A percentile compares a stretch with the other conserved stretches of the same genome.
phyloP scores from a whole-genome alignment of 2,888 invertebrate genomes.

The Petrolisthes manimaculis region DNA sequence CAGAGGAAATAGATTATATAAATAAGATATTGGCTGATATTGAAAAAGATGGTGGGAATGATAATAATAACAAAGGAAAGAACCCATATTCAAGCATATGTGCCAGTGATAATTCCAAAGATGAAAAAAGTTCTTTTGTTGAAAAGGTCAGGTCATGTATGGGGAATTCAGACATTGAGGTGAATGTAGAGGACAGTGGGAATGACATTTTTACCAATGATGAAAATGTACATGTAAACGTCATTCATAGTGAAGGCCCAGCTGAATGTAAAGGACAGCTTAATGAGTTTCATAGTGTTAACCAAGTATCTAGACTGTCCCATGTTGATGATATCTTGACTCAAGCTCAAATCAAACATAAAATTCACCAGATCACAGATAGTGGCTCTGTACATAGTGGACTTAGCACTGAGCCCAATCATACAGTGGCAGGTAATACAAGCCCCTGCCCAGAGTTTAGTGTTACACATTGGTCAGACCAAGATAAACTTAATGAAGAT shows the following conservation, averaged over 20 bases:
- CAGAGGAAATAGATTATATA: constrained; percentile 62
- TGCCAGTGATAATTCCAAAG: constrained; percentile 5
- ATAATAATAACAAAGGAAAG: constrained; percentile 21
- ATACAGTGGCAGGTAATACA: constrained; percentile 7
- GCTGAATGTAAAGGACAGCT: neutral
- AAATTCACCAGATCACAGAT: neutral
- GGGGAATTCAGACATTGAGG: neutral
- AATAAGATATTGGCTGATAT: constrained; percentile 63
- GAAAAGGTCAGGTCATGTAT: constrained; percentile 3
- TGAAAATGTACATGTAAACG: constrained; percentile 1
- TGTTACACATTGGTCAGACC: neutral
- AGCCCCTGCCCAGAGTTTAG: neutral
- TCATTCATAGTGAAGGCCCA: neutral
- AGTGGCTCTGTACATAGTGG: constrained; percentile 45
- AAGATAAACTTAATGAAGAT: constrained; percentile 29
- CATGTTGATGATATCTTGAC: constrained; percentile 53
- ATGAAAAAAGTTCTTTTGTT: neutral
- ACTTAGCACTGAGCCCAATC: constrained; percentile 56
- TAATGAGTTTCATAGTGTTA: constrained; percentile 1
- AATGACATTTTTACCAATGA: neutral
- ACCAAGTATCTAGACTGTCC: constrained; percentile 16
- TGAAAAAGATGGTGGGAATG: constrained; percentile 47
- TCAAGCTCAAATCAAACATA: constrained; percentile 50
- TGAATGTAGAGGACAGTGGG: neutral
- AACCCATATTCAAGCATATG: neutral